phyloP scores from a whole-genome alignment of 2,113 vertebrate genomes.

The Petroica traversi region DNA sequence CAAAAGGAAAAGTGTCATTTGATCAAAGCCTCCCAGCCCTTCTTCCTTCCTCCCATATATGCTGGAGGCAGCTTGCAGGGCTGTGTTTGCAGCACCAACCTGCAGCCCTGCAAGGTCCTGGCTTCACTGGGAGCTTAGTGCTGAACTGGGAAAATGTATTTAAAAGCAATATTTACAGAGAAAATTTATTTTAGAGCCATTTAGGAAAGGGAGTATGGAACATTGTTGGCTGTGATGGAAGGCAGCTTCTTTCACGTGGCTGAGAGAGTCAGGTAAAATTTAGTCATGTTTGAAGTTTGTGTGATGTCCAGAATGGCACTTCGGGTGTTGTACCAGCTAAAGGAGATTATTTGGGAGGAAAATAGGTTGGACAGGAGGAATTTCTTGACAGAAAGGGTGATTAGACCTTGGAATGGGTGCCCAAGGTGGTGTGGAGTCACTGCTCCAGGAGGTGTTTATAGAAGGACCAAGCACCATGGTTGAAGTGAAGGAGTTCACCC shows the following conservation, averaged over 20 bases:
- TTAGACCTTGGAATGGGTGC: background rate
- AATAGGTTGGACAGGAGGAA: background rate
- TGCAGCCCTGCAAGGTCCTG: background rate
- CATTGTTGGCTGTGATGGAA: background rate
- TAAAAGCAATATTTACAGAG: background rate
- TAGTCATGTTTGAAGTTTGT: background rate
- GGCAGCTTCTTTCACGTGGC: background rate
- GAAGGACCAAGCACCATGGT: background rate
- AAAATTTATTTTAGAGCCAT: background rate
- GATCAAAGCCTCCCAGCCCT: constrained; percentile 52
- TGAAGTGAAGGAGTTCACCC: accelerated
- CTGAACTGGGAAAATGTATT: background rate
- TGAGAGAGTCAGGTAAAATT: background rate
- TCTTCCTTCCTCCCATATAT: background rate
- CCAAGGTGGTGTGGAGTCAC: background rate
- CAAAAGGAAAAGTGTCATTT: constrained; percentile 61
- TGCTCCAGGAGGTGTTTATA: background rate
- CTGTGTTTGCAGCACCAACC: background rate
- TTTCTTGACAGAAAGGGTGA: background rate
- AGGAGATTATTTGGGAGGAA: background rate
- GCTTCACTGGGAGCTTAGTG: background rate
- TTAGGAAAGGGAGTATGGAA: background rate
- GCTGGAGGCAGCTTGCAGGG: background rate
- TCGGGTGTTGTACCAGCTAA: background rate
- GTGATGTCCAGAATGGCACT: background rate